These are phyloP conservation scores for Pantherophis guttatus DNA, from an alignment of 2,113 vertebrate species.

Conservation along the genomic window DNA sequence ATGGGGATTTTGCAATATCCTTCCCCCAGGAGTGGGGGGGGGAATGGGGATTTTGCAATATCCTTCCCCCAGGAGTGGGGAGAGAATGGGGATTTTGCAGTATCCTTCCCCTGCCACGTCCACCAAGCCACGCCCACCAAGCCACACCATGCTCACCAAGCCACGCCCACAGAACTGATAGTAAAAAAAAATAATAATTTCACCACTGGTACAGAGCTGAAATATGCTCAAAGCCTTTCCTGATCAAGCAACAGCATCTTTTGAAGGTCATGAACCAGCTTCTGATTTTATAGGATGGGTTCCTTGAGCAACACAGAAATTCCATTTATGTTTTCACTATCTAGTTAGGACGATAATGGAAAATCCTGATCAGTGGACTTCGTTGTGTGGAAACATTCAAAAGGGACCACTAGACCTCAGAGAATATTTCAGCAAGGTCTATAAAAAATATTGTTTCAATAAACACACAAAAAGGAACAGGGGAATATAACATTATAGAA, in stretches of 20 bases:
- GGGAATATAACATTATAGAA: neutral
- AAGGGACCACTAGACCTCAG: neutral
- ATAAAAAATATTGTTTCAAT: neutral
- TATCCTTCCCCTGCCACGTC: no score
- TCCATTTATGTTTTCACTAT: neutral
- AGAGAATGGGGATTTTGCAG: no score
- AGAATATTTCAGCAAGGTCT: neutral
- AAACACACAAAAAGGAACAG: neutral
- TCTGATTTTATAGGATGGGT: neutral
- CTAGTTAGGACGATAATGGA: neutral
- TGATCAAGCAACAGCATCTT: neutral
- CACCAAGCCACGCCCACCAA: no score
- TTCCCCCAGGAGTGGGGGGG: no score
- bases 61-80: no score
- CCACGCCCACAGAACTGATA: no score
- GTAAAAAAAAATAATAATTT: no score
- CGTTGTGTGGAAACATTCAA: neutral
- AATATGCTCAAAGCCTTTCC: neutral
- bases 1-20: no score
- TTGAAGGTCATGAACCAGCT: neutral
- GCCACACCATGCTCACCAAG: no score
- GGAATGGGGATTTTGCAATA: no score
- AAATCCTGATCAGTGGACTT: neutral
- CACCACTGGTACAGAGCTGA: neutral
- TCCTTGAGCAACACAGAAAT: neutral